phyloP scores from a whole-genome alignment of 2,888 invertebrate species.

The Slavum lentiscoides region DNA sequence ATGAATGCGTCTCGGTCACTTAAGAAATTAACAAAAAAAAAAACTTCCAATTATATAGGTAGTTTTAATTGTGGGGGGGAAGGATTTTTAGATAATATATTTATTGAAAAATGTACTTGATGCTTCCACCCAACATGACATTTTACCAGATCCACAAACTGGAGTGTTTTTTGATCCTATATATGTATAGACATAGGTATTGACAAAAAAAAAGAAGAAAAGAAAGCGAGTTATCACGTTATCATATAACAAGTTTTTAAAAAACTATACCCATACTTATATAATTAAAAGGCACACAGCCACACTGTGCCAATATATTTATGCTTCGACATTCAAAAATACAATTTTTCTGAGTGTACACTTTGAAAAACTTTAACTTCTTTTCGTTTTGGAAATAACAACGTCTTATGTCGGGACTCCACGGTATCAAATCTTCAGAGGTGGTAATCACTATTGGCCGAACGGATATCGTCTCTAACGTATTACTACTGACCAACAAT shows the following conservation, averaged over 20 bases:
- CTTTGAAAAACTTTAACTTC: slow-evolving; percentile 50
- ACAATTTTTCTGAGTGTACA: slow-evolving; percentile 54
- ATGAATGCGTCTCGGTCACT: background rate
- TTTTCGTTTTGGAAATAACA: slow-evolving; percentile 54
- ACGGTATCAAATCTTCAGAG: slow-evolving; percentile 13
- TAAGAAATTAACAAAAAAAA: background rate
- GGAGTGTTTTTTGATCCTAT: slow-evolving; percentile 51
- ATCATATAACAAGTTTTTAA: too few species aligned
- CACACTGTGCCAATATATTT: slow-evolving; percentile 39
- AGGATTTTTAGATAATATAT: background rate
- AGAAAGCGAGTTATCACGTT: too few species aligned
- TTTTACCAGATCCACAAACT: slow-evolving; percentile 51
- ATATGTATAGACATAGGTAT: background rate
- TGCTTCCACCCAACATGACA: slow-evolving; percentile 39
- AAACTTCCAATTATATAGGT: background rate
- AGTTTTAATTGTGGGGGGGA: background rate
- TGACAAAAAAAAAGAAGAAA: background rate
- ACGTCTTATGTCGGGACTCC: slow-evolving; percentile 35
- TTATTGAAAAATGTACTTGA: slow-evolving; percentile 43
- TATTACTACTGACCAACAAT: background rate
- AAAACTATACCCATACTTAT: slow-evolving; percentile 40
- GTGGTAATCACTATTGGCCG: slow-evolving; percentile 33
- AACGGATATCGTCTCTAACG: slow-evolving; percentile 23
- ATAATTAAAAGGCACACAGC: slow-evolving; percentile 53
- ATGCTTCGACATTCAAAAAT: slow-evolving; percentile 52